Conservation (phyloP, 2,797 vertebrate genomes). For the Semotilus atromaculatus region DNA sequence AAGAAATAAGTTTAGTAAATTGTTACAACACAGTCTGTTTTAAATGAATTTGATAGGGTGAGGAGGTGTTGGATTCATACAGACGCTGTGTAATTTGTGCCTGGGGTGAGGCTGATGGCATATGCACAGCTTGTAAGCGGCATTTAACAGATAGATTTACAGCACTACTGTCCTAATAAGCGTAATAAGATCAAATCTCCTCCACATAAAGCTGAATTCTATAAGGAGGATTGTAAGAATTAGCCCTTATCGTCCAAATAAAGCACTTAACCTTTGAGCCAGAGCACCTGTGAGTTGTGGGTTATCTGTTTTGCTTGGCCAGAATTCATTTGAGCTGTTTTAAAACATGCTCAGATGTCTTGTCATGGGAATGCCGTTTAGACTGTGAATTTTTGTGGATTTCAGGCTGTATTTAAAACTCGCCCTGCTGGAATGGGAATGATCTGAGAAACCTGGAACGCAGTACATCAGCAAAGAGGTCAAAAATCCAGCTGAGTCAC, state of each 20-base stretch:
- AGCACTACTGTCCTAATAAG: slow-evolving; percentile 35
- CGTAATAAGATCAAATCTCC: slow-evolving; percentile 29
- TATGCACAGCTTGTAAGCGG: slow-evolving; percentile 35
- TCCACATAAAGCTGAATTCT: slow-evolving; percentile 13
- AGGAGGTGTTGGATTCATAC: slow-evolving; percentile 55
- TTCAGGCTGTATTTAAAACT: slow-evolving; percentile 24
- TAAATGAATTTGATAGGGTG: slow-evolving; percentile 56
- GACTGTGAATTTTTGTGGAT: slow-evolving; percentile 26
- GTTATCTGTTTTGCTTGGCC: slow-evolving; percentile 22
- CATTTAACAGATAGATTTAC: slow-evolving; percentile 45
- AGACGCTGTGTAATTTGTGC: slow-evolving; percentile 52
- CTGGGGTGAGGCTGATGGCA: slow-evolving; percentile 39
- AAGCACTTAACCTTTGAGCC: slow-evolving; percentile 30
- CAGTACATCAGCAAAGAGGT: slow-evolving; percentile 66
- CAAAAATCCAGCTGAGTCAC: slow-evolving; percentile 76
- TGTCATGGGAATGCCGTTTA: slow-evolving; percentile 15
- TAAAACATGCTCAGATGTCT: slow-evolving; percentile 5
- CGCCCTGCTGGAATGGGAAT: slow-evolving; percentile 23
- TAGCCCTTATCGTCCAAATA: not conserved
- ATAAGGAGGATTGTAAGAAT: slow-evolving; percentile 20
- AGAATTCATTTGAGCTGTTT: slow-evolving; percentile 3
- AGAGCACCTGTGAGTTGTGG: not conserved
- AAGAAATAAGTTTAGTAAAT: slow-evolving; percentile 49
- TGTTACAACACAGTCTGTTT: slow-evolving; percentile 47
- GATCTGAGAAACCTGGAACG: slow-evolving; percentile 46